Percentiles rank a stretch among this genome's conserved stretches.
Conservation (phyloP, 1,140 invertebrate species). For the Drosophila arawakana region DNA sequence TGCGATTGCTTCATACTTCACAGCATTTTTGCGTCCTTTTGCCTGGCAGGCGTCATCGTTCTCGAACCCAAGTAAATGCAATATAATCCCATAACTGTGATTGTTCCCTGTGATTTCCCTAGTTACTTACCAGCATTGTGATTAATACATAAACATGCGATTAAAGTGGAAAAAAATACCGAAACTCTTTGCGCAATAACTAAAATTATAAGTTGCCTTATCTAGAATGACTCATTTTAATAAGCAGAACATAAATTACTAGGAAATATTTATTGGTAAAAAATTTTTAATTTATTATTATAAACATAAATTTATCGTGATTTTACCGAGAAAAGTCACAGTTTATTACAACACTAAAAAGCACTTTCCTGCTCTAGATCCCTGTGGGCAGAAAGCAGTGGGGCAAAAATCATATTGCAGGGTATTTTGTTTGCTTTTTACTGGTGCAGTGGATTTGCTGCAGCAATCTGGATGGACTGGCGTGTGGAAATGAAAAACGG, state of each 20-base stretch:
- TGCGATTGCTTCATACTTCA: slow-evolving; percentile 63
- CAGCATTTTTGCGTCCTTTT: slow-evolving; percentile 39
- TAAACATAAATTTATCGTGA: neutral
- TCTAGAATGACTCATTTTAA: neutral
- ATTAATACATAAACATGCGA: slow-evolving; percentile 8
- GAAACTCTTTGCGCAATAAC: neutral
- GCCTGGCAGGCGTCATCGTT: slow-evolving; percentile 28
- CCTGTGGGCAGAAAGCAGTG: slow-evolving; percentile 36
- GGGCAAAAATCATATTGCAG: slow-evolving; percentile 55
- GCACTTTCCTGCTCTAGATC: slow-evolving; percentile 5
- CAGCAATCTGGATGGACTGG: slow-evolving; percentile 10
- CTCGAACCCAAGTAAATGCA: slow-evolving; percentile 3
- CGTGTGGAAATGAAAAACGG: slow-evolving; percentile 71
- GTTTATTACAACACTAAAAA: slow-evolving; percentile 15
- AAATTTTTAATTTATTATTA: too few relatives aligned
- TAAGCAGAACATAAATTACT: too few relatives aligned
- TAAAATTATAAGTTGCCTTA: neutral
- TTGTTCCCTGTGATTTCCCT: slow-evolving; percentile 44
- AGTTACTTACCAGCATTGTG: slow-evolving; percentile 9
- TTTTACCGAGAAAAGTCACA: slow-evolving; percentile 3
- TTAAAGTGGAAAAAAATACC: neutral
- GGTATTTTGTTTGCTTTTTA: slow-evolving; percentile 40
- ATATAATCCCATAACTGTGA: slow-evolving; percentile 16
- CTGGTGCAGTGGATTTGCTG: slow-evolving; percentile 3
- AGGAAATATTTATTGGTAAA: too few relatives aligned